These are phyloP conservation scores for Hormaphis cornu DNA, from an alignment of 1,140 invertebrate species.

Conservation along the genomic window DNA sequence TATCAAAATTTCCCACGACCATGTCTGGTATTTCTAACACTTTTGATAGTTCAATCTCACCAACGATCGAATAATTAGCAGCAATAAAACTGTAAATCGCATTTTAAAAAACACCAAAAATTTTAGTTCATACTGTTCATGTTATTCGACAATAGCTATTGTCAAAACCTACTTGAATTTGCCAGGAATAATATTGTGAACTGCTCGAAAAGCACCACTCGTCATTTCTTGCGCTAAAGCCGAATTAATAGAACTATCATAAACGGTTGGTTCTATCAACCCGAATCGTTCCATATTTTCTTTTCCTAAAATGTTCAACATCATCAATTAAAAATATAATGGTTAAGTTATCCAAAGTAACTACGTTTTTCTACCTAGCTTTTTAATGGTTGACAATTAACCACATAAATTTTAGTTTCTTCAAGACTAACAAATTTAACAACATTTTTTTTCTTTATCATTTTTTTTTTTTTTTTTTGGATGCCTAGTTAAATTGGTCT, in stretches of 20 bases:
- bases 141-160: not conserved
- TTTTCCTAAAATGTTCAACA: not conserved
- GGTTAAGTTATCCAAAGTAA: too few relatives aligned
- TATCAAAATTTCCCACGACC: not conserved
- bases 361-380: too few relatives aligned
- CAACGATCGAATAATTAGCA: not conserved
- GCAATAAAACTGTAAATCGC: not conserved
- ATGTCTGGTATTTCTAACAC: not conserved
- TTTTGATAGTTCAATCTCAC: not conserved
- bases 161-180: not conserved
- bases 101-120: too few relatives aligned
- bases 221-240: slow-evolving; percentile 13
- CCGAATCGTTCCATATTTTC: slow-evolving; percentile 4
- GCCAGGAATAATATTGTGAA: slow-evolving; percentile 11
- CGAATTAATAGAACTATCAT: slow-evolving; percentile 1
- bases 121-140: not conserved
- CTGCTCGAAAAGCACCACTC: not conserved
- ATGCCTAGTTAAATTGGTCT: too few relatives aligned
- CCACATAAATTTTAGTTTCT: too few relatives aligned
- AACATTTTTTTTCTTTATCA: too few relatives aligned
- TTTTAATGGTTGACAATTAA: too few relatives aligned
- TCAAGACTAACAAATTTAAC: too few relatives aligned
- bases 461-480: too few relatives aligned
- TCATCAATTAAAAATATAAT: too few relatives aligned
- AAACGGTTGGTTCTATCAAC: not conserved